Base-by-base conservation (phyloP, 2,797 vertebrate species). In the Pterois miles region DNA sequence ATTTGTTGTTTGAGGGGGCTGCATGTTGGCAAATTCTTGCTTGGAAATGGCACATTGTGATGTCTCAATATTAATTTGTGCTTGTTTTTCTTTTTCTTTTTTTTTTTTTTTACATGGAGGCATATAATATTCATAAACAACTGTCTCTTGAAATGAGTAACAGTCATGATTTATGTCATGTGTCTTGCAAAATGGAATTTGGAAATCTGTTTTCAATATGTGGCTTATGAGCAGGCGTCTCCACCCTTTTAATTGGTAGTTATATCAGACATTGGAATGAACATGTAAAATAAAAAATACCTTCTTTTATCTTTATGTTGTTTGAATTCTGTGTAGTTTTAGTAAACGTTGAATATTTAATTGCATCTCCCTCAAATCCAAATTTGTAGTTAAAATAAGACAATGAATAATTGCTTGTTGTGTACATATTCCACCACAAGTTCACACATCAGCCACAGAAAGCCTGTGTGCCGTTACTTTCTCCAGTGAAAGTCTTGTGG, bases 1-100 rank as follows among this genome's bases (percentile, higher is more conserved):
- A 94, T 93, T 86, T 94, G 91, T 90, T 92, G 88, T 93, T 86
- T 81, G 64, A 83, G 73, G 83, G 68, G 53, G 66, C 70, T 53
- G 83, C 76, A 86, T 43, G 79, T 64, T 84, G 83, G 78, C 64
- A 65, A 76, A 90, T 84, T 89, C 89, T 65, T 83, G 68, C 72
- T 68, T 58, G 40, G 76, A 66, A 88, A 87, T 85, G 10, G n/a
- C 74, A 79, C 46, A 54, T 79, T 84, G 88, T 84, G 85, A 91
- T 87, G 88, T 90, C 85, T 87, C 67, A 87, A 74, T 89, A 54
- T 82, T 85, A 84, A 59, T 71, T 66, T 74, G n/a, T n/a, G n/a
- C n/a, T 48, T 3, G 5, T 58, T 65, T n/a, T 60, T 52, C 66
- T 69, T 13, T 23, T 65, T 81, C 74, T 52, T 73, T 52, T 69